Percentiles rank a stretch among this genome's conserved stretches.
phyloP scores from a whole-genome alignment of 1,140 invertebrate genomes.

The Triops longicaudatus region DNA sequence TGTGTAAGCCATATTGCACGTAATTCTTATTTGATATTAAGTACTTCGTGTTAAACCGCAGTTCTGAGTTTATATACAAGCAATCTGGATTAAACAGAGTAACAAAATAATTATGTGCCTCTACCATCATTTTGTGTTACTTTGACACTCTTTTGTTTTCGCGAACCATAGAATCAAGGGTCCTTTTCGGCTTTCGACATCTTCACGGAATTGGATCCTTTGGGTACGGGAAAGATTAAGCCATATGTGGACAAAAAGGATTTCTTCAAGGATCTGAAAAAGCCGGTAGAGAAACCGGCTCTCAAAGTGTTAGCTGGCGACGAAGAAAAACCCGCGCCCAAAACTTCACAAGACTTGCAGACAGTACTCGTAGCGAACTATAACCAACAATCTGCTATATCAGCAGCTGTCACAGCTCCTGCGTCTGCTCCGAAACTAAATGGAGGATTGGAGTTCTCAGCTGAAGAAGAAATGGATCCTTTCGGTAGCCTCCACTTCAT shows the following conservation, averaged over 20 bases:
- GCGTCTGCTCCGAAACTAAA: constrained; percentile 31
- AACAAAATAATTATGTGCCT: too few species aligned
- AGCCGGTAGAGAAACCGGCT: constrained; percentile 51
- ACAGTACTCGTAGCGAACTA: constrained; percentile 19
- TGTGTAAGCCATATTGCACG: too few species aligned
- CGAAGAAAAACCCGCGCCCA: constrained; percentile 17
- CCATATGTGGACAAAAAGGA: constrained; percentile 90
- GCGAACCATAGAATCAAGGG: neutral
- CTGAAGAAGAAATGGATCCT: constrained; percentile 46
- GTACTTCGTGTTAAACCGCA: too few species aligned
- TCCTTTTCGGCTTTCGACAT: constrained; percentile 53
- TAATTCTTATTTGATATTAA: too few species aligned
- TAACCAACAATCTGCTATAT: neutral
- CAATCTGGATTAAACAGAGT: too few species aligned
- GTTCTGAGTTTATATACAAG: too few species aligned
- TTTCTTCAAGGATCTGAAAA: constrained; percentile 88
- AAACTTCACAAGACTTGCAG: constrained; percentile 17
- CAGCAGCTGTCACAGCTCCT: constrained; percentile 29
- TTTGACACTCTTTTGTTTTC: neutral
- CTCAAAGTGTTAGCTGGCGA: constrained; percentile 19
- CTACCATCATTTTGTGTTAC: too few species aligned
- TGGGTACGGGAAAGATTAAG: constrained; percentile 77
- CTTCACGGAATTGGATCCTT: constrained; percentile 82
- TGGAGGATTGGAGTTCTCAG: neutral
- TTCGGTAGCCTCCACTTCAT: constrained; percentile 41